Evolutionary conservation across 1,140 invertebrate genomes (phyloP).

Genomic region (Drosophila parvula): DNA sequence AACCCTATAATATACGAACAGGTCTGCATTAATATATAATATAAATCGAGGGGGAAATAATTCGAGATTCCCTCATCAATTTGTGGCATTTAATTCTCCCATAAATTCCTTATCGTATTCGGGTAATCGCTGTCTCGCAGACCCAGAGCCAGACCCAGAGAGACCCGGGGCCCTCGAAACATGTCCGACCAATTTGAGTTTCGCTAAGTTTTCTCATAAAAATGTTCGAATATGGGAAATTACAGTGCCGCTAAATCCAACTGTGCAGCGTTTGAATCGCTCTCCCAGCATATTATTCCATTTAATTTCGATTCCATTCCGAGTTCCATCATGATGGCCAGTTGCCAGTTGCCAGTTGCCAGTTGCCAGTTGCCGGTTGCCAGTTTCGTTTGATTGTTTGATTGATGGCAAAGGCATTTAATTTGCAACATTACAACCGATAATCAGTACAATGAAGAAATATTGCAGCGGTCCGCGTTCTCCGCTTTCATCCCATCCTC

Average conservation of each 20-base stretch:
- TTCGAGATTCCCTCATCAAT: slow-evolving; percentile 53
- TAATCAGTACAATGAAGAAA: slow-evolving; percentile 83
- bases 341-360: slow-evolving; percentile 3
- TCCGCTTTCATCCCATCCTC: slow-evolving; percentile 5
- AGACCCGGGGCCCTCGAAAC: slow-evolving; percentile 16
- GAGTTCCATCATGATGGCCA: slow-evolving; percentile 58
- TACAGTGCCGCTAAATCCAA: slow-evolving; percentile 64
- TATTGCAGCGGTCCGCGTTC: slow-evolving; percentile 51
- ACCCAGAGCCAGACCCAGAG: neutral
- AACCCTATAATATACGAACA: slow-evolving; percentile 7
- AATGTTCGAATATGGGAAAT: slow-evolving; percentile 73
- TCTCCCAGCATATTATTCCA: slow-evolving; percentile 24
- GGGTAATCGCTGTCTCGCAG: slow-evolving; percentile 49
- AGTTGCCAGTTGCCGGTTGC: slow-evolving; percentile 52
- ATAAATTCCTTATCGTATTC: slow-evolving; percentile 78
- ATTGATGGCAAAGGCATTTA: slow-evolving; percentile 77
- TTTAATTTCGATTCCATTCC: slow-evolving; percentile 29
- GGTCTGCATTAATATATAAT: neutral
- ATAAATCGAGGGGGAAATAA: slow-evolving; percentile 16
- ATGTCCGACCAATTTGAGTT: slow-evolving; percentile 79
- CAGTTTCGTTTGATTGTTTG: slow-evolving; percentile 72
- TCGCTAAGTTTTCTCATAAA: slow-evolving; percentile 83
- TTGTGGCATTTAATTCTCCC: slow-evolving; percentile 74
- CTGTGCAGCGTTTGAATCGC: slow-evolving; percentile 27
- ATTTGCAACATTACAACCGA: slow-evolving; percentile 83